These are phyloP conservation scores for Lithobates sylvaticus DNA, from an alignment of 2,797 vertebrate species.

Conservation along the genomic window DNA sequence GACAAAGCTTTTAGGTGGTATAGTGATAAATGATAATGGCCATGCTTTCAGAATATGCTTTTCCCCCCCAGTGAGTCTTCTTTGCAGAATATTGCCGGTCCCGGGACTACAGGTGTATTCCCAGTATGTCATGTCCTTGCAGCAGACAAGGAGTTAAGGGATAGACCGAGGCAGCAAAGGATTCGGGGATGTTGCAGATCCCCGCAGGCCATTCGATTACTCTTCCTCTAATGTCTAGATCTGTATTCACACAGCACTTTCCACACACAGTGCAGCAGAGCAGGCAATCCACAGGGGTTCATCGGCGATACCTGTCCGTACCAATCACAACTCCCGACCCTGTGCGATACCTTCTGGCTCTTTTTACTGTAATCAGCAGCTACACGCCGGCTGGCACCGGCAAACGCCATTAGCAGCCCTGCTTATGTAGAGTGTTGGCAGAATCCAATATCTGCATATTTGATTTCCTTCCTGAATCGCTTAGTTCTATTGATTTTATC, in stretches of 20 bases:
- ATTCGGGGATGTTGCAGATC: not conserved
- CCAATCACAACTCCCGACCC: not conserved
- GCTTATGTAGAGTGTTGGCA: not conserved
- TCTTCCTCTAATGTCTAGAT: conserved; percentile 24
- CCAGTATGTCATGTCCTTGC: too few species aligned
- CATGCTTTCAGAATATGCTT: too few species aligned
- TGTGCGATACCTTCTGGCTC: not conserved
- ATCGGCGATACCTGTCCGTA: not conserved
- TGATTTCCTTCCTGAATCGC: not conserved
- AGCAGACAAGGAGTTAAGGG: not conserved
- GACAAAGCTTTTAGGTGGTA: too few species aligned
- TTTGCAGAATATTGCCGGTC: too few species aligned
- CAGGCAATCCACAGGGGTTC: conserved; percentile 22
- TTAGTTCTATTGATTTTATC: not conserved
- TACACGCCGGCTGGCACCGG: not conserved
- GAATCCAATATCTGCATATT: conserved; percentile 8
- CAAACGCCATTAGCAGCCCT: not conserved
- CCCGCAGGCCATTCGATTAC: not conserved
- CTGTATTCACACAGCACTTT: conserved; percentile 27
- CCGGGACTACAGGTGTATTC: too few species aligned
- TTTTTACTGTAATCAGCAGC: not conserved
- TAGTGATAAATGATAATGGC: too few species aligned
- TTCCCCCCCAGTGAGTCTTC: too few species aligned
- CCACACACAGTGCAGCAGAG: not conserved
- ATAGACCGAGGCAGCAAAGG: not conserved